Conservation (phyloP, 2,113 vertebrate genomes). For the Ramphastos sulfuratus region DNA sequence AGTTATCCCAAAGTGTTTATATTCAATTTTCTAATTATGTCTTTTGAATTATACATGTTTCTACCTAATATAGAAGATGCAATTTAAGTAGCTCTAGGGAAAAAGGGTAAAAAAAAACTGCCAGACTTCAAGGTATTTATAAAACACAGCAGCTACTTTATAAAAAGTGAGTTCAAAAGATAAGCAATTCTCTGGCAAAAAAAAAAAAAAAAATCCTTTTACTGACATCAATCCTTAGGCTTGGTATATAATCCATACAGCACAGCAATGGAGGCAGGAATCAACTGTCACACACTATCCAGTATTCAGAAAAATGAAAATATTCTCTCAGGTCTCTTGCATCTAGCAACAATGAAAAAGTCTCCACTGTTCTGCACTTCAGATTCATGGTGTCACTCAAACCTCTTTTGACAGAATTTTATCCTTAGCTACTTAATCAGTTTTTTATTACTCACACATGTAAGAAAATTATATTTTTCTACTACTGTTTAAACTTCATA, state of each 20-base stretch:
- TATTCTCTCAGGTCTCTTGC: background rate
- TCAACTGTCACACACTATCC: background rate
- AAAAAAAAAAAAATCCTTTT: background rate
- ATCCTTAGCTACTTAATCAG: background rate
- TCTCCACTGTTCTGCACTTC: background rate
- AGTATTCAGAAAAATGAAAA: background rate
- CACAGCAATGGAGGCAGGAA: background rate
- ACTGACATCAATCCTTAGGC: background rate
- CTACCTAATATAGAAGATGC: background rate
- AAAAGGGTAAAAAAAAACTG: background rate
- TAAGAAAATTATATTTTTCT: background rate
- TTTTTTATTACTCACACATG: background rate
- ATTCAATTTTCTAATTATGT: background rate
- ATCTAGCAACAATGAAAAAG: background rate
- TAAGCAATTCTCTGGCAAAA: background rate
- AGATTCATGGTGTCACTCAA: background rate
- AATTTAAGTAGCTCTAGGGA: background rate
- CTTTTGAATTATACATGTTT: slow-evolving; percentile 18
- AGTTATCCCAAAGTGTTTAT: background rate
- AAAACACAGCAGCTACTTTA: background rate
- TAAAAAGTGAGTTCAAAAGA: background rate
- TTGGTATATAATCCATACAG: background rate
- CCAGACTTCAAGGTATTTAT: background rate
- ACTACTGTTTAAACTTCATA: background rate
- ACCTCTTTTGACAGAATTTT: background rate